A percentile compares a stretch with the other conserved stretches of the same genome.
Evolutionary conservation across 2,797 vertebrate genomes (phyloP).

Genomic region (Sebastes elongatus): DNA sequence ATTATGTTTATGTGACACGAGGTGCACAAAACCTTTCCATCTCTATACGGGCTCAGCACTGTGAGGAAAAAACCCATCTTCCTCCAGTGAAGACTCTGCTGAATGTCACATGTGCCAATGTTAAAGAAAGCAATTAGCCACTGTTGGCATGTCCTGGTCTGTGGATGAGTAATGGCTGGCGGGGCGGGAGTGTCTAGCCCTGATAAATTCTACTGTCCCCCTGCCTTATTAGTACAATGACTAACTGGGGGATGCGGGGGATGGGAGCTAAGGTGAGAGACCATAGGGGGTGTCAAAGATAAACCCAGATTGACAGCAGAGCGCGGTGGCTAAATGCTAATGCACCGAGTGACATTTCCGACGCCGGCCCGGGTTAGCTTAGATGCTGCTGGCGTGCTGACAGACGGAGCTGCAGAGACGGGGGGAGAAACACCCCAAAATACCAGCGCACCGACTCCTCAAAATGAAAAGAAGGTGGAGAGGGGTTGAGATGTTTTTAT

Average conservation of each 20-base stretch:
- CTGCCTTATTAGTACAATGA: conserved; percentile 79
- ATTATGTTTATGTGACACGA: not conserved
- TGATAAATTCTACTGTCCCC: conserved; percentile 81
- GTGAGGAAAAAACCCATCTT: not conserved
- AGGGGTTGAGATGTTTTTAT: conserved; percentile 58
- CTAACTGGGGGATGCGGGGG: conserved; percentile 31
- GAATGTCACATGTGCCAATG: conserved; percentile 75
- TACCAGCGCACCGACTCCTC: conserved; percentile 39
- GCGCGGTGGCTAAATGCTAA: conserved; percentile 84
- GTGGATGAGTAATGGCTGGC: conserved; percentile 83
- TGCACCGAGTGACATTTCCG: conserved; percentile 84
- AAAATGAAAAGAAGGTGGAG: conserved; percentile 33
- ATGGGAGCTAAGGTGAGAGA: conserved; percentile 60
- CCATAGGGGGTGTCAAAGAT: conserved; percentile 78
- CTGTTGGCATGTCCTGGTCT: conserved; percentile 71
- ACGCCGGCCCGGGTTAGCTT: conserved; percentile 68
- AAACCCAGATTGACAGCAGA: conserved; percentile 83
- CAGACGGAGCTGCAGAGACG: conserved; percentile 42
- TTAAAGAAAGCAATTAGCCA: conserved; percentile 83
- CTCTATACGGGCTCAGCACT: not conserved
- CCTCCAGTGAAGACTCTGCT: conserved; percentile 18
- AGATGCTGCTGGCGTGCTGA: conserved; percentile 61
- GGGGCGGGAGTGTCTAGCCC: conserved; percentile 74
- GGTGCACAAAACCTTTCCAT: not conserved
- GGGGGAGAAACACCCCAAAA: conserved; percentile 39